Evolutionary conservation across 2,888 invertebrate species (phyloP).

Genomic region (Cephus pygmeus): DNA sequence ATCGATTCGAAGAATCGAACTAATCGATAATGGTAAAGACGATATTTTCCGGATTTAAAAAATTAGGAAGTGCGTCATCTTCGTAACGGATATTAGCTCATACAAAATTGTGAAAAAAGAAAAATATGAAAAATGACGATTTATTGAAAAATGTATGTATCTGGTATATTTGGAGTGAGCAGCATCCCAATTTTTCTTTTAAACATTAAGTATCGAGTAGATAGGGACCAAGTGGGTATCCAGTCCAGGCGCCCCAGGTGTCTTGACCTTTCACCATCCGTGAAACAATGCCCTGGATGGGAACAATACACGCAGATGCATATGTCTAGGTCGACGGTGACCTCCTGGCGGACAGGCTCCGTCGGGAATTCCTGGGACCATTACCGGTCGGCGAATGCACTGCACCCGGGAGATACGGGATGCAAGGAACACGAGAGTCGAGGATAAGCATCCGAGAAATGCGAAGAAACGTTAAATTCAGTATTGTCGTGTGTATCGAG

Average conservation of each 20-base stretch:
- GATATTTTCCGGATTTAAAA: neutral
- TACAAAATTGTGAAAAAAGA: neutral
- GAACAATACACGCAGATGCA: slow-evolving; percentile 1
- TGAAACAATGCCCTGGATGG: neutral
- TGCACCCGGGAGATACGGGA: neutral
- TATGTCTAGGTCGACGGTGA: slow-evolving; percentile 40
- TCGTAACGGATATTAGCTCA: neutral
- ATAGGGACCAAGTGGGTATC: neutral
- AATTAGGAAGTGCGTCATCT: neutral
- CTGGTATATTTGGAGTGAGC: neutral
- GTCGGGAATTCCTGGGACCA: slow-evolving; percentile 5
- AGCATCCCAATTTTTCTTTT: neutral
- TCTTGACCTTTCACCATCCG: neutral
- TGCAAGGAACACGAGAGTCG: neutral
- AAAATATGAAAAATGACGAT: neutral
- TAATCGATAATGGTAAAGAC: neutral
- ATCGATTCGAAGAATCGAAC: neutral
- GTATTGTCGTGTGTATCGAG: slow-evolving; percentile 9
- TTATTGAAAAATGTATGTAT: neutral
- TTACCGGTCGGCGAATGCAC: neutral
- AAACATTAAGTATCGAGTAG: neutral
- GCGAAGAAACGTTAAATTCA: slow-evolving; percentile 49
- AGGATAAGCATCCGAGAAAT: slow-evolving; percentile 42
- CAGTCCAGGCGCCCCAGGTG: neutral
- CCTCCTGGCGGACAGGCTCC: slow-evolving; percentile 23